These are phyloP conservation scores for Aspidoscelis tigris DNA, from an alignment of 2,113 vertebrate species.

Conservation along the genomic window DNA sequence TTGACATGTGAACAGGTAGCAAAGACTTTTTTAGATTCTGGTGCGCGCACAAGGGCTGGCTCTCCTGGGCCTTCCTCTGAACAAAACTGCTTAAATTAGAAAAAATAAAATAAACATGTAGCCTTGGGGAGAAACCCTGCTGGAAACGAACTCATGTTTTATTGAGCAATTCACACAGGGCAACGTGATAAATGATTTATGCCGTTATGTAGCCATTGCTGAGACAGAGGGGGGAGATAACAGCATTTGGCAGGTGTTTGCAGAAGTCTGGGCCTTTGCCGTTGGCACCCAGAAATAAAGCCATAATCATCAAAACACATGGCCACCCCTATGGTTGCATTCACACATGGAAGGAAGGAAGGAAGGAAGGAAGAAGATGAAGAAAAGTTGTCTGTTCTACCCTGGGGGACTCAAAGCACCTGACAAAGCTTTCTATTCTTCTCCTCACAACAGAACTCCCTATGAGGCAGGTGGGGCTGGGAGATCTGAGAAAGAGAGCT, in stretches of 20 bases:
- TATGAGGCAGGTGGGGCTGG: no score
- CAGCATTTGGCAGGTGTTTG: neutral
- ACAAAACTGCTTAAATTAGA: constrained; percentile 44
- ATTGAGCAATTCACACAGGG: constrained; percentile 42
- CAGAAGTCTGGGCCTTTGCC: neutral
- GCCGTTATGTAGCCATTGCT: neutral
- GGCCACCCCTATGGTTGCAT: no score
- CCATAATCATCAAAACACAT: no score
- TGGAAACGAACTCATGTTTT: constrained; percentile 51
- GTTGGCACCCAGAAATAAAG: neutral
- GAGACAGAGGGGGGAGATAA: neutral
- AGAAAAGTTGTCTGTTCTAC: no score
- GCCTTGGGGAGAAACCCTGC: constrained; percentile 31
- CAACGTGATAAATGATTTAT: constrained; percentile 46
- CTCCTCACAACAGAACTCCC: no score
- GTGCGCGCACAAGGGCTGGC: constrained; percentile 26
- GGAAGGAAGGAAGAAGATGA: no score
- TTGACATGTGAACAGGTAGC: neutral
- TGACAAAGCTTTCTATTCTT: no score
- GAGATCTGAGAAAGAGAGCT: no score
- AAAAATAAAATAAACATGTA: constrained; percentile 39
- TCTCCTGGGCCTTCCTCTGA: constrained; percentile 26
- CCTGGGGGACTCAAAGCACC: no score
- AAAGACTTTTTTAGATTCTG: neutral
- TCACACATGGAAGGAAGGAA: no score